Percentiles rank a stretch among this genome's conserved stretches.
Conservation (phyloP, 2,797 vertebrate genomes). For the Danio choprae region DNA sequence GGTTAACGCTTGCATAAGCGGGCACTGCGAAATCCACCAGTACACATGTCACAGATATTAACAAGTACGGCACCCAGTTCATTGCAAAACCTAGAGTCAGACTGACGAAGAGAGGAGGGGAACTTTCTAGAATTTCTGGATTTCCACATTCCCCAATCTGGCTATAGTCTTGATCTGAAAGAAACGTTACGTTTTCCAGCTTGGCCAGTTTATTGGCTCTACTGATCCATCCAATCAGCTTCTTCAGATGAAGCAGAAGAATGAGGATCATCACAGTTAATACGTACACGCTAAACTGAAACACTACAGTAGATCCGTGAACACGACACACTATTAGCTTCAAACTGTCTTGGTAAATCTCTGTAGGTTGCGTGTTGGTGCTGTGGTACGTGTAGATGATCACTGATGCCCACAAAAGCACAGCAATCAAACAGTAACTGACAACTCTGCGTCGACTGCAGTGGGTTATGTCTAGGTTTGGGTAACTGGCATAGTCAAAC, state of each 20-base stretch:
- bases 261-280: constrained; percentile 24
- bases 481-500: constrained; percentile 64
- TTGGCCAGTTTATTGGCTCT: constrained; percentile 59
- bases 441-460: constrained; percentile 39
- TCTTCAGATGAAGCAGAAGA: constrained; percentile 63
- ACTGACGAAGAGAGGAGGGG: constrained; percentile 67
- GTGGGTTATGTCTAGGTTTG: not conserved
- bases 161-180: not conserved
- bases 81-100: constrained; percentile 67
- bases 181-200: not conserved
- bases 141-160: not conserved
- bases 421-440: constrained; percentile 44
- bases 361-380: constrained; percentile 9
- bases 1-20: constrained; percentile 72
- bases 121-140: not conserved
- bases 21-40: constrained; percentile 65
- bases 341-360: not conserved
- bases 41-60: constrained; percentile 50
- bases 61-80: constrained; percentile 75
- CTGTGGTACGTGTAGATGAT: constrained; percentile 46
- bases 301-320: constrained; percentile 53
- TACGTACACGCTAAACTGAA: constrained; percentile 51
- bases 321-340: constrained; percentile 65
- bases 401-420: constrained; percentile 69
- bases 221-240: constrained; percentile 61